Evolutionary conservation across 30 jellyfish, hydroid and myxozoan species (phyloP), one percentile per base, ranked within the genome.

Genomic region (Rhopilema esculentum): DNA sequence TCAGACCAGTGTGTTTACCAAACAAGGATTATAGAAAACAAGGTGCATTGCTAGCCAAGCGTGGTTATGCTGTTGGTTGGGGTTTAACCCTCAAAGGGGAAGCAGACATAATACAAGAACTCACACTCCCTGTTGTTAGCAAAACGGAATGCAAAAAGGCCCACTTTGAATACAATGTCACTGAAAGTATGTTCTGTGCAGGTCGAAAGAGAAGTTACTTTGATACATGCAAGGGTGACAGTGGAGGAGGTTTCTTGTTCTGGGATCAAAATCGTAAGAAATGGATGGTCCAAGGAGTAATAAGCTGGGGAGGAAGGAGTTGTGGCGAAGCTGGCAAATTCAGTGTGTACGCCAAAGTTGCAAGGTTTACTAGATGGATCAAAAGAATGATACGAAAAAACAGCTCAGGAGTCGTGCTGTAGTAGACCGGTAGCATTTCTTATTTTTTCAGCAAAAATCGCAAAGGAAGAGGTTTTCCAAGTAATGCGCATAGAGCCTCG

Each of bases 201-300:
- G 99, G 99, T 18, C 88, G 75, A 6, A 72, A 62, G 30, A 20
- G 76, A 9, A 83, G 88, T 30, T 51, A 63, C 49, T 93, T 86
- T 53, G 99, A 96, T 84, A 96, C 99, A 15, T 96, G 99, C 69
- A 88, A 87, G 70, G 99, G 99, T 21, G 99, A 96, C 87, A 91
- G 98, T 40, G 99, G 99, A 12, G 99, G 99, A 8, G 98, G 97
- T 4, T 96, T 61, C 51, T 27, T 91, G 49, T 91, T 96, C 73
- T 89, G 88, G 86, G 99, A 96, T 83, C 23, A 40, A 32, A 77
- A 75, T 51, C 88, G 97, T 30, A 53, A 86, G 27, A 96, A 96
- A 33, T 96, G 97, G 97, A 90, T 95, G 21, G 83, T 96, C 22
- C 99, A 96, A 80, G 99, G 99, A 27, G 74, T 96, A 20, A 92